Conservation (phyloP, 2,113 vertebrate genomes). For the Gracilinanus agilis region DNA sequence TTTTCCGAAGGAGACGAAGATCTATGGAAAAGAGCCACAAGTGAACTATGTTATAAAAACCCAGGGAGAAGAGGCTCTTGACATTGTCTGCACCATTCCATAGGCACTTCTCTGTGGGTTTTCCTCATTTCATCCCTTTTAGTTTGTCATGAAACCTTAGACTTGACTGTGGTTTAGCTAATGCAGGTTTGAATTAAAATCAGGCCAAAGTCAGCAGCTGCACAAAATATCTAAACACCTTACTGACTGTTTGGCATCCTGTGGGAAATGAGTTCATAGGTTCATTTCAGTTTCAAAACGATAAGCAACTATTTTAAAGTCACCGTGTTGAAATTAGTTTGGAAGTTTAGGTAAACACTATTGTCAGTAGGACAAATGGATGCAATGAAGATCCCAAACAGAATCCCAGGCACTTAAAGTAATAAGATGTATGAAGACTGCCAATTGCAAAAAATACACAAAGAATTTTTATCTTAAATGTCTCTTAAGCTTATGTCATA, state of each 20-base stretch:
- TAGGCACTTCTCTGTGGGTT: neutral
- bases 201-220: constrained; percentile 17
- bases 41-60: neutral
- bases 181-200: constrained; percentile 38
- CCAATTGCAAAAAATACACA: constrained; percentile 11
- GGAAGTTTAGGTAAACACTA: constrained; percentile 6
- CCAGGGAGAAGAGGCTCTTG: neutral
- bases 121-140: neutral
- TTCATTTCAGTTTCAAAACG: constrained; percentile 23
- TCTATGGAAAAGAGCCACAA: neutral
- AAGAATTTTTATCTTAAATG: constrained; percentile 31
- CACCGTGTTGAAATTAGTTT: constrained; percentile 25
- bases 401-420: constrained; percentile 26
- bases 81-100: constrained; percentile 19
- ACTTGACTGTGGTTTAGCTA: constrained; percentile 12
- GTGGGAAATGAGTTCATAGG: constrained; percentile 12
- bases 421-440: neutral
- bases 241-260: neutral
- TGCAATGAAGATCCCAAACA: constrained; percentile 12
- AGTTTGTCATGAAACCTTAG: neutral
- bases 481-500: neutral
- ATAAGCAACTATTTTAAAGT: constrained; percentile 20
- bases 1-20: neutral
- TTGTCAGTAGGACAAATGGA: constrained; percentile 23
- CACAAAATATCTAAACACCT: constrained; percentile 29